These are phyloP conservation scores for Macrosiphum euphorbiae DNA, from an alignment of 2,888 invertebrate species.

Conservation along the genomic window DNA sequence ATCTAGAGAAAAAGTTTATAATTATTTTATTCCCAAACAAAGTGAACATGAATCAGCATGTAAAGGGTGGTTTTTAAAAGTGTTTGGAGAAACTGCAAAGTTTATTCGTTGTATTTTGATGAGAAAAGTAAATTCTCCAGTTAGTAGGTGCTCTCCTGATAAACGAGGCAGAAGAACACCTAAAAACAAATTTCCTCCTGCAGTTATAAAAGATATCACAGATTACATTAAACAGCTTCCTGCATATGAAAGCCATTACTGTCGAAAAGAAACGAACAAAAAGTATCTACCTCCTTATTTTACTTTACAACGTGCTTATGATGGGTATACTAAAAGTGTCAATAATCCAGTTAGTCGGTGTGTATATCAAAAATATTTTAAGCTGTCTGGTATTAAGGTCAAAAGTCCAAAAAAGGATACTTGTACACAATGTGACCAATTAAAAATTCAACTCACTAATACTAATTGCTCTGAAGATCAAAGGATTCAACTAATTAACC, in stretches of 20 bases:
- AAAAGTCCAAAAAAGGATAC: slow-evolving; percentile 13
- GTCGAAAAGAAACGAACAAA: neutral
- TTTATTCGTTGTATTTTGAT: neutral
- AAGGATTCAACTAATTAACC: neutral
- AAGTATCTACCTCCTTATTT: slow-evolving; percentile 23
- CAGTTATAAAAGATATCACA: neutral
- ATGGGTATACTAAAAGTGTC: slow-evolving; percentile 5
- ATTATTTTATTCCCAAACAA: too few relatives aligned
- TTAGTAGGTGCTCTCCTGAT: neutral
- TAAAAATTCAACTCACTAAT: slow-evolving; percentile 4
- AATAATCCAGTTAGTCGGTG: neutral
- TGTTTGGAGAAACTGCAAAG: too few relatives aligned
- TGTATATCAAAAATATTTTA: slow-evolving; percentile 10
- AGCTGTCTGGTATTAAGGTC: neutral
- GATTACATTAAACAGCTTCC: neutral
- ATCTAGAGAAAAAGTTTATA: too few relatives aligned
- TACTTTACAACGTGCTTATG: neutral
- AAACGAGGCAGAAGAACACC: neutral
- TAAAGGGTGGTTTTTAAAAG: too few relatives aligned
- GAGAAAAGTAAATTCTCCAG: neutral
- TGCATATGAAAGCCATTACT: slow-evolving; percentile 4
- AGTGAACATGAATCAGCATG: too few relatives aligned
- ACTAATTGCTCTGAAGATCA: slow-evolving; percentile 12
- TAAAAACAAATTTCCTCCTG: neutral
- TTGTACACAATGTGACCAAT: neutral